Evolutionary conservation across 2,113 vertebrate genomes (phyloP).

Genomic region (Jaculus jaculus): DNA sequence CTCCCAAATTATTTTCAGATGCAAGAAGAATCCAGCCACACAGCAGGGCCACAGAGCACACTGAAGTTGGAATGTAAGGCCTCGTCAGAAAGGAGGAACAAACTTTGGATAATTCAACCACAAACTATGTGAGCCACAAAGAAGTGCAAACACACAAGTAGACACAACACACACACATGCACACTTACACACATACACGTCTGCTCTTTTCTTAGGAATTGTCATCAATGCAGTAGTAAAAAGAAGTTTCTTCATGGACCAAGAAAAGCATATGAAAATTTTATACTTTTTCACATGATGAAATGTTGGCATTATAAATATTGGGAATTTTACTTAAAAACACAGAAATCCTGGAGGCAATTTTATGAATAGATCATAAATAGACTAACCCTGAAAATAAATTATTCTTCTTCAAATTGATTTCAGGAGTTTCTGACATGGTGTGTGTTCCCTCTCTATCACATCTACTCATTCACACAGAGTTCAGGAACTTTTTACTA

Average conservation of each 20-base stretch:
- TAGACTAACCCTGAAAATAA: slow-evolving; percentile 24
- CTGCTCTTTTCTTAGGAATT: slow-evolving; percentile 81
- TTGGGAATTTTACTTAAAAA: slow-evolving; percentile 57
- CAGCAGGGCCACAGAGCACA: slow-evolving; percentile 68
- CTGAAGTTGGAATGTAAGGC: slow-evolving; percentile 74
- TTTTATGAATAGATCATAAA: background rate
- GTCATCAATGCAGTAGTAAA: slow-evolving; percentile 77
- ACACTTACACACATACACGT: slow-evolving; percentile 77
- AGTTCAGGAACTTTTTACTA: background rate
- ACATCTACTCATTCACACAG: background rate
- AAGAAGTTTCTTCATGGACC: slow-evolving; percentile 71
- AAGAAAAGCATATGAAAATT: slow-evolving; percentile 81
- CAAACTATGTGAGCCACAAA: slow-evolving; percentile 84
- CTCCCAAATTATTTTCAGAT: slow-evolving; percentile 82
- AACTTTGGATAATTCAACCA: slow-evolving; percentile 82
- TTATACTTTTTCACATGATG: slow-evolving; percentile 69
- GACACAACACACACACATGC: slow-evolving; percentile 81
- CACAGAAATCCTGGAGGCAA: background rate
- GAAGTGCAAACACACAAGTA: slow-evolving; percentile 76
- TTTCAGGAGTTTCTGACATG: background rate
- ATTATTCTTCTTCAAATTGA: background rate
- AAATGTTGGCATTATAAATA: slow-evolving; percentile 80
- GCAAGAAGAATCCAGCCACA: slow-evolving; percentile 77
- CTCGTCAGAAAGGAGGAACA: slow-evolving; percentile 76
- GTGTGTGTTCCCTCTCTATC: background rate